These are phyloP conservation scores for Actenoides lindsayi DNA, from an alignment of 2,113 vertebrate species.

Conservation along the genomic window DNA sequence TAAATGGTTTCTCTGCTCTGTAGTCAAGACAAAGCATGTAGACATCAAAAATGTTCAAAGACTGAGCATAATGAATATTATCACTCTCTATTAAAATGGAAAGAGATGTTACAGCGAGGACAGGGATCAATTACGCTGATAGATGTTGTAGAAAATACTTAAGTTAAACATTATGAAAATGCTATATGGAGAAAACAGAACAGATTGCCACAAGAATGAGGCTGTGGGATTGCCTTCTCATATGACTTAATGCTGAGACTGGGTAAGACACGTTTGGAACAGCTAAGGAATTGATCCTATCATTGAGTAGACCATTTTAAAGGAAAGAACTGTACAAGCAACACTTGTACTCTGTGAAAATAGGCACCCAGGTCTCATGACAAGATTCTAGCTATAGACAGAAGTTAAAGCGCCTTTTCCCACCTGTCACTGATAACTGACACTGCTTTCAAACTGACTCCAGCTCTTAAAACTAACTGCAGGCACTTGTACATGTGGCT, in stretches of 20 bases:
- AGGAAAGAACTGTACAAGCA: neutral
- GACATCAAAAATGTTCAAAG: neutral
- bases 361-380: neutral
- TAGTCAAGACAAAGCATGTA: neutral
- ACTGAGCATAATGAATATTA: neutral
- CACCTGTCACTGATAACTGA: neutral
- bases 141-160: neutral
- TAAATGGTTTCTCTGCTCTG: conserved; percentile 14
- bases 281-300: neutral
- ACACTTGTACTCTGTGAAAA: neutral
- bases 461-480: neutral
- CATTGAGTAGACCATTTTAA: neutral
- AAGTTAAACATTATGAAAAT: neutral
- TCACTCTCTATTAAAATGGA: neutral
- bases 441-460: neutral
- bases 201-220: neutral
- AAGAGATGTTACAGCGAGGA: neutral
- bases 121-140: conserved; percentile 3
- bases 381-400: neutral
- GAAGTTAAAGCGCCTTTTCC: neutral
- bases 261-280: neutral
- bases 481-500: neutral
- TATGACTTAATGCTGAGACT: neutral
- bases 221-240: neutral
- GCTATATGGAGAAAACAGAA: neutral